Conservation (phyloP, 2,797 vertebrate genomes). For the Falco biarmicus region DNA sequence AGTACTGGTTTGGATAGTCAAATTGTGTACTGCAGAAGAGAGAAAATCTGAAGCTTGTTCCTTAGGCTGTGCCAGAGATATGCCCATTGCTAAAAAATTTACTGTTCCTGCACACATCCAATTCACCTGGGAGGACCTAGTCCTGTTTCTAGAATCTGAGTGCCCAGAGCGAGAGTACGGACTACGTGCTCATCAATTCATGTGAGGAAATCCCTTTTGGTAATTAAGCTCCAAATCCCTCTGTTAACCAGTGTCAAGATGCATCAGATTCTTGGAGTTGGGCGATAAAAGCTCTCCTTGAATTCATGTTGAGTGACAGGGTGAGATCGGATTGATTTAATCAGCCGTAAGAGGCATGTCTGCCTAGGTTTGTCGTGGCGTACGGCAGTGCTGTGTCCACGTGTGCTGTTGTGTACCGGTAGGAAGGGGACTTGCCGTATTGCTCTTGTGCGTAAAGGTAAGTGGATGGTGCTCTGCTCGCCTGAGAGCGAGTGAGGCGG, state of each 20-base stretch:
- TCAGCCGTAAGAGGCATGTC: neutral
- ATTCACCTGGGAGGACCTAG: neutral
- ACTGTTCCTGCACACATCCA: fast-evolving
- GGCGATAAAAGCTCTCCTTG: neutral
- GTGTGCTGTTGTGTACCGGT: neutral
- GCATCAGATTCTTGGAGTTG: neutral
- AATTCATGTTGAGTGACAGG: neutral
- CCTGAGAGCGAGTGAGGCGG: neutral
- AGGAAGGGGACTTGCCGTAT: neutral
- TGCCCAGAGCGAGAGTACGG: neutral
- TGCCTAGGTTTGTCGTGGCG: neutral
- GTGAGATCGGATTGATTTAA: neutral
- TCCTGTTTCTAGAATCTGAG: neutral
- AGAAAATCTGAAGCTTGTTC: neutral
- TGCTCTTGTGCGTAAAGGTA: neutral
- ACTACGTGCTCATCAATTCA: fast-evolving
- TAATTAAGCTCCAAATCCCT: neutral
- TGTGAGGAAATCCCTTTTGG: neutral
- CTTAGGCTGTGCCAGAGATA: neutral
- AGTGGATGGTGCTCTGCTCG: too few species aligned
- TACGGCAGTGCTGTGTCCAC: neutral
- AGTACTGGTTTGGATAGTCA: neutral
- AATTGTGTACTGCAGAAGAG: neutral
- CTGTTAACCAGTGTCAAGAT: neutral
- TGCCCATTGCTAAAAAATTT: neutral